Evolutionary conservation across 2,888 invertebrate genomes (phyloP).

Genomic region (Macrostomum cliftonense): DNA sequence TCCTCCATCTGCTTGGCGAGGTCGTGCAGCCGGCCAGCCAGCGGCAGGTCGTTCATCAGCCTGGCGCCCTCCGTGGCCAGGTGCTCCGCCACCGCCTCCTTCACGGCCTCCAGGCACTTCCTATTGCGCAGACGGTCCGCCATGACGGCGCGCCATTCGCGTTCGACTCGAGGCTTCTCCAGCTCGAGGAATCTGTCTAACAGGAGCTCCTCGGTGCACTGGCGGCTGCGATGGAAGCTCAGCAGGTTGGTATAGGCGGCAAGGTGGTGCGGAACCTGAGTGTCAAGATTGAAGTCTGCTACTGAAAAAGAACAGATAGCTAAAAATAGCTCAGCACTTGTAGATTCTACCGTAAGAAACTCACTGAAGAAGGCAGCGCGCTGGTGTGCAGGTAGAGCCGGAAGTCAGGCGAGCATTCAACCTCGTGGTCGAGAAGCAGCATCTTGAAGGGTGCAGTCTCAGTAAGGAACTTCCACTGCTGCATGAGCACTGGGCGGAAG

Average conservation of each 20-base stretch:
- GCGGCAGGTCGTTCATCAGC: constrained; percentile 29
- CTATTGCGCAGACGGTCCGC: no score
- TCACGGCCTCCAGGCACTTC: constrained; percentile 20
- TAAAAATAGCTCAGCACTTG: no score
- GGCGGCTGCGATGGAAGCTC: constrained; percentile 26
- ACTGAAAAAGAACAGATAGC: no score
- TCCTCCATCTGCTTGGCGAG: constrained; percentile 35
- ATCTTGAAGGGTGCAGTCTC: constrained; percentile 30
- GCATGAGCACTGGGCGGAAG: constrained; percentile 7
- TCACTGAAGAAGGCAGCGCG: constrained; percentile 15
- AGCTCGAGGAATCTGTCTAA: constrained; percentile 29
- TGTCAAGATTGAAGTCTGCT: constrained; percentile 20
- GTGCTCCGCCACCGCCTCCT: constrained; percentile 25
- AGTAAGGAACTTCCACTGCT: constrained; percentile 20
- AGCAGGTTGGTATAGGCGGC: constrained; percentile 28
- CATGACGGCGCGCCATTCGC: constrained; percentile 18
- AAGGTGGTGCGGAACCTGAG: constrained; percentile 26
- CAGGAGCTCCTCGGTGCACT: constrained; percentile 29
- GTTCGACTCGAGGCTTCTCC: constrained; percentile 34
- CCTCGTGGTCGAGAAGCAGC: constrained; percentile 35
- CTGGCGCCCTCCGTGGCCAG: constrained; percentile 25
- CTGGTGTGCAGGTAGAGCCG: constrained; percentile 34
- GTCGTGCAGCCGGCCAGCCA: constrained; percentile 30
- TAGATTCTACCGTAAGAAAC: no score
- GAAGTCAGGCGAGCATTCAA: constrained; percentile 36